Conservation (phyloP, 2,888 invertebrate species). For the Volucella bombylans region DNA sequence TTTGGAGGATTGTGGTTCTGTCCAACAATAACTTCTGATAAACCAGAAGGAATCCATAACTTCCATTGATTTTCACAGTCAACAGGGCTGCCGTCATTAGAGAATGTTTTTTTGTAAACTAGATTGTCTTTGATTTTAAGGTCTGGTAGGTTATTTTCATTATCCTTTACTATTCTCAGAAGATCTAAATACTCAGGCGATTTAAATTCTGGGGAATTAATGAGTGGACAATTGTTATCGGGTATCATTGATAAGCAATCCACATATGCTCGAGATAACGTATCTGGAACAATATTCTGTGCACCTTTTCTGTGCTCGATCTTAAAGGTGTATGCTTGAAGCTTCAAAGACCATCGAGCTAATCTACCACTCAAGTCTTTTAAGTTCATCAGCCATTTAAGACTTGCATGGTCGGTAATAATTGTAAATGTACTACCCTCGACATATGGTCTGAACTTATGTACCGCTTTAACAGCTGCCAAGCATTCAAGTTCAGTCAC, state of each 20-base stretch:
- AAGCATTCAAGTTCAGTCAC: slow-evolving; percentile 52
- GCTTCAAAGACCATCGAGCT: slow-evolving; percentile 50
- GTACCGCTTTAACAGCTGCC: slow-evolving; percentile 31
- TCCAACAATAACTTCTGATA: neutral
- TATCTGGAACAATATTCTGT: slow-evolving; percentile 64
- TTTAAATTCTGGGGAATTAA: neutral
- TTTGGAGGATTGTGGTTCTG: neutral
- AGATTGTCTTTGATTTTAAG: slow-evolving; percentile 1
- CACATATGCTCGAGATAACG: slow-evolving; percentile 36
- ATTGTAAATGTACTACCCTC: slow-evolving; percentile 58
- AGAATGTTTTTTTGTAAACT: neutral
- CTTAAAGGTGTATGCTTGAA: slow-evolving; percentile 68
- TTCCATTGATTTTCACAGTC: slow-evolving; percentile 2
- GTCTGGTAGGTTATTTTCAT: neutral
- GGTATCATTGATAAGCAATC: neutral
- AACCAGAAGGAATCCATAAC: neutral
- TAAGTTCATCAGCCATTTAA: slow-evolving; percentile 65
- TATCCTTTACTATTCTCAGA: neutral
- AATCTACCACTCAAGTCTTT: no score
- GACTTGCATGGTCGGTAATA: slow-evolving; percentile 76
- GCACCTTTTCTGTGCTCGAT: slow-evolving; percentile 75
- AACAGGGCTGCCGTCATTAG: neutral
- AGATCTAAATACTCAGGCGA: neutral
- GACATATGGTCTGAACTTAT: slow-evolving; percentile 56
- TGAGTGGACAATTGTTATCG: neutral